Evolutionary conservation across 2,797 vertebrate species (phyloP).

Genomic region (Myioborus melanocephalus): DNA sequence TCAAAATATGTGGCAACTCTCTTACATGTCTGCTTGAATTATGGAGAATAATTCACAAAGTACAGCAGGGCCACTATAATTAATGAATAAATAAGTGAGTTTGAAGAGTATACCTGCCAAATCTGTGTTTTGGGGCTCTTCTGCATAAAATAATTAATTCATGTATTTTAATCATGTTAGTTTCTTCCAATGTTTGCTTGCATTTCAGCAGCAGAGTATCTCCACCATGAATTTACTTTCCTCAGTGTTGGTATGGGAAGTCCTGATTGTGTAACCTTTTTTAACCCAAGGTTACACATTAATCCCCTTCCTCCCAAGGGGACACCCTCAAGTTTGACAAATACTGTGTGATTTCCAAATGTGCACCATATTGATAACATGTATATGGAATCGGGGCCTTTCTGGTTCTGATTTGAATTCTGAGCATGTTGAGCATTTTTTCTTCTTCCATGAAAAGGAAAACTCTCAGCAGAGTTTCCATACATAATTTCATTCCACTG

Average conservation of each 20-base stretch:
- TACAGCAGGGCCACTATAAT: slow-evolving; percentile 28
- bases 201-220: slow-evolving; percentile 6
- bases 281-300: slow-evolving; percentile 45
- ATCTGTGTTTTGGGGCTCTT: slow-evolving; percentile 13
- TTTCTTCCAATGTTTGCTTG: slow-evolving; percentile 8
- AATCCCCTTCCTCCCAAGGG: slow-evolving; percentile 33
- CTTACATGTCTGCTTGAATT: neutral
- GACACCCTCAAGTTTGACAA: neutral
- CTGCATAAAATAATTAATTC: slow-evolving; percentile 34
- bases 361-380: slow-evolving; percentile 59
- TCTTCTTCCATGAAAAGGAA: neutral
- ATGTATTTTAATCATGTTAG: slow-evolving; percentile 22
- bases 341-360: slow-evolving; percentile 11
- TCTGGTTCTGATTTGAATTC: slow-evolving; percentile 56
- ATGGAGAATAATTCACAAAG: slow-evolving; percentile 44
- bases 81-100: slow-evolving; percentile 44
- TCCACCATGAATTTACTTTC: slow-evolving; percentile 39
- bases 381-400: neutral
- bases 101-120: slow-evolving; percentile 2
- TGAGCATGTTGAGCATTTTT: neutral
- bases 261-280: slow-evolving; percentile 32
- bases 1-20: slow-evolving; percentile 2
- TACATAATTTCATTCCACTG: slow-evolving; percentile 21
- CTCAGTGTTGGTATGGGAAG: neutral
- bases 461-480: slow-evolving; percentile 11